These are phyloP conservation scores for Plumapathes pennacea DNA, from an alignment of 92 coral and sea anemone genomes.

Conservation along the genomic window DNA sequence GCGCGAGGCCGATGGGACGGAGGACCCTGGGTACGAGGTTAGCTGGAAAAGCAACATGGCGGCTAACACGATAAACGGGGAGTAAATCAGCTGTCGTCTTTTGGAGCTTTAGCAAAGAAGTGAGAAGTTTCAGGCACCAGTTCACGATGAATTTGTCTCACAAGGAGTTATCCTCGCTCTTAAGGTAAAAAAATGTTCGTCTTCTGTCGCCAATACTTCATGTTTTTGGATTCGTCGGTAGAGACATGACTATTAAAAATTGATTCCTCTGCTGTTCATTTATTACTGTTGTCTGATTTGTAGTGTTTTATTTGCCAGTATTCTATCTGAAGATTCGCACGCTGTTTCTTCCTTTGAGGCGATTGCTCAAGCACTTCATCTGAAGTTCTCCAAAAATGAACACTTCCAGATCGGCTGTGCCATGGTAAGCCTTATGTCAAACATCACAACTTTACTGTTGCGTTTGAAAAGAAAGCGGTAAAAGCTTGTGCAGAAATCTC, in stretches of 20 bases:
- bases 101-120: not conserved
- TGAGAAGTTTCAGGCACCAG: not conserved
- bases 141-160: slow-evolving; percentile 69
- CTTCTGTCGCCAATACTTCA: not conserved
- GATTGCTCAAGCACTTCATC: slow-evolving; percentile 71
- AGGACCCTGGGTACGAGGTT: slow-evolving; percentile 6
- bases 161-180: slow-evolving; percentile 71
- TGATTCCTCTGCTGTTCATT: not conserved
- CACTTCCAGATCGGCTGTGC: slow-evolving; percentile 83
- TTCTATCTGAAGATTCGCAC: slow-evolving; percentile 74
- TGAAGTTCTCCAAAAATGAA: slow-evolving; percentile 73
- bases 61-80: not conserved
- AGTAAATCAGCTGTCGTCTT: not conserved
- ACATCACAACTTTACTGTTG: no score
- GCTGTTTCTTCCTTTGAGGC: slow-evolving; percentile 76
- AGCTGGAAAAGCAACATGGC: slow-evolving; percentile 2
- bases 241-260: not conserved
- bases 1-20: no score
- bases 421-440: slow-evolving; percentile 48
- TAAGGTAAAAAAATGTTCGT: slow-evolving; percentile 41
- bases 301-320: slow-evolving; percentile 37
- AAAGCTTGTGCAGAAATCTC: no score
- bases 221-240: not conserved
- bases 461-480: no score
- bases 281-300: not conserved